Evolutionary conservation across 2,888 invertebrate species (phyloP), one percentile per base, ranked within the genome.

Genomic region (Lycaena phlaeas): DNA sequence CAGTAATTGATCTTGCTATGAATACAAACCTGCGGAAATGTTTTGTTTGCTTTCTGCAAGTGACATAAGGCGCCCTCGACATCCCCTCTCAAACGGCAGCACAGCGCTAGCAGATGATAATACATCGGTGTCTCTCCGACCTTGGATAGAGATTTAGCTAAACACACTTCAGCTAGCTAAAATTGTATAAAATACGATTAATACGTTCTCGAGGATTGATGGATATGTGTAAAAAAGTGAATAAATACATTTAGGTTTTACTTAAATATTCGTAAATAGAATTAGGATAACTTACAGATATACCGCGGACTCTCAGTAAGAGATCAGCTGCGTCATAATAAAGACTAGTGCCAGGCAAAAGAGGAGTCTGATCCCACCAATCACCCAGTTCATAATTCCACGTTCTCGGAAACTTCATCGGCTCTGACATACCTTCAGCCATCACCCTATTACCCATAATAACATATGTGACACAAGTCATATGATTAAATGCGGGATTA

Each of bases 321-420:
- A 81, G 50, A 40, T 82, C 84, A 18, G 79, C 71, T 0, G 76
- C 73, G n/a, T 72, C 68, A 36, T 64, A 73, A 48, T 64, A 79
- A 0, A 46, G 54, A 45, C 59, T 73, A 50, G 61, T 67, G 7
- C 64, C 65, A 0, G 73, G 66, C 18, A 69, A 50, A 1, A 79
- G 39, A 0, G 73, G 75, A 0, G 77, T 68, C 4, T 50, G 41
- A 43, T 78, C 77, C 81, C 81, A 84, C 81, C 82, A 84, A 51
- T 82, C 82, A 0, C 82, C 82, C 0, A 84, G 65, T 50, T 84
- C 84, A 0, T 49, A 46, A 29, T 68, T 73, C 82, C 82, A 82
- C 1, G 43, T 30, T 0, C 73, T 64, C 0, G 60, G 53, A 7
- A 49, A 51, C 0, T 39, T 50, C 14, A 56, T 27, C 10, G 59